These are phyloP conservation scores for Parascotia fuliginaria DNA, from an alignment of 2,888 invertebrate genomes.

Conservation along the genomic window DNA sequence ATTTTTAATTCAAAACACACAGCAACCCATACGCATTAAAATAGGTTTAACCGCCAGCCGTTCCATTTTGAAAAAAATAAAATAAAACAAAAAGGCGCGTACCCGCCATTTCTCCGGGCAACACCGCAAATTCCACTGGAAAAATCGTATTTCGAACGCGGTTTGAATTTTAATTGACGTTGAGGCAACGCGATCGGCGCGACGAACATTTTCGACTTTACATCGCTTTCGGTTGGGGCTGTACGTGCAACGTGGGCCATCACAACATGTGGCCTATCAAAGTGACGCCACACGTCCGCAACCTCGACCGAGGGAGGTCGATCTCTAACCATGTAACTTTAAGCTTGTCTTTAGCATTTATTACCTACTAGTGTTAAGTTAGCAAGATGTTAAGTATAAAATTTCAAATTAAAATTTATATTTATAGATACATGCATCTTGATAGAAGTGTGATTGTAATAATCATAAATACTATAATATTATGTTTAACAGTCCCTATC, in stretches of 20 bases:
- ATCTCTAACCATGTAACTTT: constrained; percentile 18
- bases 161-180: constrained; percentile 86
- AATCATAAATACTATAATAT: no score
- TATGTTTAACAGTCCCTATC: no score
- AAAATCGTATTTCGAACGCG: constrained; percentile 86
- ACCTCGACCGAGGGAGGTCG: constrained; percentile 36
- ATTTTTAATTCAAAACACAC: constrained; percentile 84
- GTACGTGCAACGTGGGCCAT: constrained; percentile 40
- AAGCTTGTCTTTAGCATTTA: constrained; percentile 23
- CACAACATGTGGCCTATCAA: constrained; percentile 71
- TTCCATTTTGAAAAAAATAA: constrained; percentile 80
- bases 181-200: constrained; percentile 66
- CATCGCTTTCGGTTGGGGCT: constrained; percentile 61
- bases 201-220: constrained; percentile 75
- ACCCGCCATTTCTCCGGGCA: constrained; percentile 81
- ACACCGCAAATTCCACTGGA: constrained; percentile 84
- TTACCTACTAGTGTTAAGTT: no score
- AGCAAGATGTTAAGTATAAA: no score
- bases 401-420: no score
- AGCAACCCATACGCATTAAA: constrained; percentile 84
- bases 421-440: no score
- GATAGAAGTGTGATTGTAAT: no score
- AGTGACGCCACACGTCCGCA: constrained; percentile 63
- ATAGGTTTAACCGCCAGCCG: constrained; percentile 84
- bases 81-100: constrained; percentile 83